Base-by-base conservation (phyloP, 2,888 invertebrate species). In the Aquatica leii region DNA sequence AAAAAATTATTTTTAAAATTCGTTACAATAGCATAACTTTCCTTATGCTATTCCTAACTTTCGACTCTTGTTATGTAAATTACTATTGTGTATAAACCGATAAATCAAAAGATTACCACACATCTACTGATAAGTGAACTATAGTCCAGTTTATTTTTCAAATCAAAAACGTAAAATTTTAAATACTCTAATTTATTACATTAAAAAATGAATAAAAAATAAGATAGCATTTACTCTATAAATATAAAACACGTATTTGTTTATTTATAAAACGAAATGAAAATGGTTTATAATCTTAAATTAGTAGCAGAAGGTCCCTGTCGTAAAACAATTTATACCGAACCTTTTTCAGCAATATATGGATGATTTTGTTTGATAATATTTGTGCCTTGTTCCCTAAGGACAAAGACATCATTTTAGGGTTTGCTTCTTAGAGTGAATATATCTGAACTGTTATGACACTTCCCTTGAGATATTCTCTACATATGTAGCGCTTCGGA, bases 401-500 rank as follows among this genome's bases (percentile, higher is more conserved):
- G 59, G 72, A 69, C 60, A 62, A 37, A 21, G 64, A 69, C 72
- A 71, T 52, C 59, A 58, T 71, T 73, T 63, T 64, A 67, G 60
- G 65, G 69, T 72, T 69, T 71, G 66, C 66, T 68, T 67, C 66
- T 49, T 43, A 58, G 62, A 68, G 55, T 68, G 69, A 67, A 54
- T 61, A 66, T 67, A 65, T 51, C 43, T 46, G 49, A 31, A 14
- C 48, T 49, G 48, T 35, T 57, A 12, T 54, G 21, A 20, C 54
- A 34, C 20, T 24, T 34, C 57, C 57, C 57, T 57, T 57, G 57
- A 49, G 57, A 21, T 37, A 40, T 37, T 15, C 48, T 8, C 18
- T 49, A 34, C 6, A n/a, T 2, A 43, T 40, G 12, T 15, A 8
- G 53, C 37, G 1, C 5, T 14, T 43, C 6, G 20, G 20, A 20